Evolutionary conservation across 2,888 invertebrate genomes (phyloP).

Genomic region (Tanaodytes sp.): DNA sequence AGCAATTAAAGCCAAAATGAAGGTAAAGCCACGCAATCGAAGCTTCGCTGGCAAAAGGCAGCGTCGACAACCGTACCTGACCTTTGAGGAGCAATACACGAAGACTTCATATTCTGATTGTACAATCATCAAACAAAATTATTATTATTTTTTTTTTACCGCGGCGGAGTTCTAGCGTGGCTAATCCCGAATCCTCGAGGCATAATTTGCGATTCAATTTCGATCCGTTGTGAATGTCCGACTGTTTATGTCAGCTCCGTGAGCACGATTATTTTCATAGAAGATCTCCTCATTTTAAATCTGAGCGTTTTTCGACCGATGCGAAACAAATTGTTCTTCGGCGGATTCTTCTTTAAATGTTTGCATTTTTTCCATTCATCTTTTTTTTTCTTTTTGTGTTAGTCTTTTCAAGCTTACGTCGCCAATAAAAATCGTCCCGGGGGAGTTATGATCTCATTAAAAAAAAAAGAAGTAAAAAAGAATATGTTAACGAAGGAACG

Average conservation of each 20-base stretch:
- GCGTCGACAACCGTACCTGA: conserved; percentile 50
- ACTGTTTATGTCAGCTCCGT: background rate
- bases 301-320: background rate
- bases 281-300: conserved; percentile 1
- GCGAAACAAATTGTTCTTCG: too few relatives aligned
- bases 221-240: conserved; percentile 6
- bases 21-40: conserved; percentile 6
- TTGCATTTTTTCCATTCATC: too few relatives aligned
- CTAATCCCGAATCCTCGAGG: conserved; percentile 21
- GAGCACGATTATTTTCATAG: conserved; percentile 6
- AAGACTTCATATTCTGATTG: conserved; percentile 50
- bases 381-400: too few relatives aligned
- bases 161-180: conserved; percentile 29
- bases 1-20: conserved; percentile 1
- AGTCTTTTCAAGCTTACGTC: background rate
- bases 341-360: too few relatives aligned
- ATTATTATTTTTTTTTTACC: conserved; percentile 38
- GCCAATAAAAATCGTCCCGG: conserved; percentile 27
- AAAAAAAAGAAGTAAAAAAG: too few relatives aligned
- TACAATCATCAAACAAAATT: conserved; percentile 45
- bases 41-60: conserved; percentile 37
- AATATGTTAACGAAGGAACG: conserved; percentile 34
- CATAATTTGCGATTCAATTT: conserved; percentile 21
- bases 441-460: conserved; percentile 46
- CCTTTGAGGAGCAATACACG: conserved; percentile 48